phyloP scores from a whole-genome alignment of 2,888 invertebrate species.

The Campoplex nolae region DNA sequence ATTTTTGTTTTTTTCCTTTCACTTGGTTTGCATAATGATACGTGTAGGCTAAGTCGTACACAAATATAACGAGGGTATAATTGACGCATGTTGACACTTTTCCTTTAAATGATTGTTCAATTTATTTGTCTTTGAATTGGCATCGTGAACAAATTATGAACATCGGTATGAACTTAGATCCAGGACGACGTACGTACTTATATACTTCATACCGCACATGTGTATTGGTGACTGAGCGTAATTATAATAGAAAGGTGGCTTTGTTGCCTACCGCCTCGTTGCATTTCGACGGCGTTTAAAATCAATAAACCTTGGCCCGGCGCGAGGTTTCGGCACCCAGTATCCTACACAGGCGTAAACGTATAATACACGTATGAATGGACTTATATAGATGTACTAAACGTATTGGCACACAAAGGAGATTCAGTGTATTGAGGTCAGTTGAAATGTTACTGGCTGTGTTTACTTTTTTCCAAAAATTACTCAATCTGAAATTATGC shows the following conservation, averaged over 20 bases:
- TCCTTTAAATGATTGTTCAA: background rate
- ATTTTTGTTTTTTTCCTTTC: background rate
- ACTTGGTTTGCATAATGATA: background rate
- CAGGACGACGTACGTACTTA: background rate
- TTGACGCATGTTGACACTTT: background rate
- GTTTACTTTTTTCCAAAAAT: background rate
- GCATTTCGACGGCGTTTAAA: conserved; percentile 76
- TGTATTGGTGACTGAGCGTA: conserved; percentile 65
- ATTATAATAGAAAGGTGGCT: conserved; percentile 71
- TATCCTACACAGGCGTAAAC: conserved; percentile 58
- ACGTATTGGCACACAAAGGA: background rate
- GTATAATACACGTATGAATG: conserved; percentile 6
- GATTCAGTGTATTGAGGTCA: background rate
- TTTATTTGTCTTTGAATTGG: background rate
- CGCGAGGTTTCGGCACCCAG: conserved; percentile 66
- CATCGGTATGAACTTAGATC: background rate
- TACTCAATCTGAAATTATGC: background rate
- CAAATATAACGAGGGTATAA: background rate
- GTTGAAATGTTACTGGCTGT: background rate
- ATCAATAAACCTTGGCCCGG: conserved; percentile 78
- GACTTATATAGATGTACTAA: background rate
- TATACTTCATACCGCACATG: background rate
- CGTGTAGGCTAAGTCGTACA: background rate
- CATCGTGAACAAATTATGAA: background rate
- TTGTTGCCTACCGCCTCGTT: conserved; percentile 57